Conservation (phyloP, 2,888 invertebrate genomes). For the Drosophila vallismaia region DNA sequence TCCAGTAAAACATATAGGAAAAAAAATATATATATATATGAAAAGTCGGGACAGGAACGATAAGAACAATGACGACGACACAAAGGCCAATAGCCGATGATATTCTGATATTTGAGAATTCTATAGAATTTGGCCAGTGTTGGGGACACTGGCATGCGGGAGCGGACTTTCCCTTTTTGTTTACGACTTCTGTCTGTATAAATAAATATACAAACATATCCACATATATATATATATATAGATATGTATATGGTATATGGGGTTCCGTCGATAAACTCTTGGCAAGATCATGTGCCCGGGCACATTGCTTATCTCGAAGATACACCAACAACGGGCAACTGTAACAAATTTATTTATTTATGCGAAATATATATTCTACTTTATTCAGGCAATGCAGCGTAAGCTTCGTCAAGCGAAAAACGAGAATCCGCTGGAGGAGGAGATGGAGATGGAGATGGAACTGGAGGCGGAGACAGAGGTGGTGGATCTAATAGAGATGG, state of each 20-base stretch:
- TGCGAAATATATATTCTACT: constrained; percentile 43
- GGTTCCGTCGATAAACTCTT: constrained; percentile 28
- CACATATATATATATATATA: background rate
- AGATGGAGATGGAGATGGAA: constrained; percentile 10
- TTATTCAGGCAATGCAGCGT: constrained; percentile 67
- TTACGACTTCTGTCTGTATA: constrained; percentile 15
- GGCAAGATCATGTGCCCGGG: constrained; percentile 52
- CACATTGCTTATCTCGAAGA: constrained; percentile 36
- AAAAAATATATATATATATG: constrained; percentile 8
- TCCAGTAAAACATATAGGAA: constrained; percentile 8
- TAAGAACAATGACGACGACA: constrained; percentile 64
- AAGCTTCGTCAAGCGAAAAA: constrained; percentile 57
- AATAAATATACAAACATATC: background rate
- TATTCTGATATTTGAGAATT: constrained; percentile 34
- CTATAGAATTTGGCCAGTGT: constrained; percentile 2
- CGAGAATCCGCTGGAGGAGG: constrained; percentile 31
- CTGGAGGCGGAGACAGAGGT: background rate
- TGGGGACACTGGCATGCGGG: constrained; percentile 5
- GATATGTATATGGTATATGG: background rate
- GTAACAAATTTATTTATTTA: constrained; percentile 52
- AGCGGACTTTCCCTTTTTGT: constrained; percentile 62
- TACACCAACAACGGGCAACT: constrained; percentile 18
- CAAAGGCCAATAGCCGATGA: constrained; percentile 71
- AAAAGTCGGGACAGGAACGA: constrained; percentile 49
- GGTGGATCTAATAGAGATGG: background rate